A percentile compares a stretch with the other conserved stretches of the same genome.
Conservation (phyloP, 2,888 invertebrate species). For the Brassicogethes aeneus region DNA sequence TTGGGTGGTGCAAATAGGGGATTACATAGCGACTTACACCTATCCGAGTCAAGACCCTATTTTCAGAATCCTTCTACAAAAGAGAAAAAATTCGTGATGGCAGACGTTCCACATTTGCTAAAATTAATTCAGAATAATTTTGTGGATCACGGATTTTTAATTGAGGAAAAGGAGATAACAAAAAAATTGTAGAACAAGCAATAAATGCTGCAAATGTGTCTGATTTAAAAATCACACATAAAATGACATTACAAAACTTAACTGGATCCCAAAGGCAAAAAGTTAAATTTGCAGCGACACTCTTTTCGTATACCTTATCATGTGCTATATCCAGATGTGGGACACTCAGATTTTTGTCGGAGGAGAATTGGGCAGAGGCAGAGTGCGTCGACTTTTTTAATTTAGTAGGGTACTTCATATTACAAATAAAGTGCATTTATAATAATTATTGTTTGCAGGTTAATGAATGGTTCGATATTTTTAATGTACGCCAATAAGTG, state of each 20-base stretch:
- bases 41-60: constrained; percentile 9
- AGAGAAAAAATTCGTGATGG: constrained; percentile 13
- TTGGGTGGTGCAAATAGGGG: constrained; percentile 17
- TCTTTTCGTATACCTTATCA: constrained; percentile 22
- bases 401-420: constrained; percentile 2
- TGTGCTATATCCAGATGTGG: constrained; percentile 16
- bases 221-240: constrained; percentile 14
- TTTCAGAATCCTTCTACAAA: constrained; percentile 15
- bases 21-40: constrained; percentile 12
- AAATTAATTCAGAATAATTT: constrained; percentile 17
- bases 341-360: constrained; percentile 8
- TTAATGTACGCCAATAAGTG: constrained; percentile 7
- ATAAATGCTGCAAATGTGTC: constrained; percentile 9
- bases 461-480: constrained; percentile 6
- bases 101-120: constrained; percentile 17
- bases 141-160: constrained; percentile 14
- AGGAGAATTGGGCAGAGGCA: constrained; percentile 13
- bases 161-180: constrained; percentile 14
- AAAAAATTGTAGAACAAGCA: constrained; percentile 12
- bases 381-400: constrained; percentile 19
- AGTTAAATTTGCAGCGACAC: constrained; percentile 18
- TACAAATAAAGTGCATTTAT: background rate
- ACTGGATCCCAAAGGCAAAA: constrained; percentile 9
- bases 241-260: constrained; percentile 6
- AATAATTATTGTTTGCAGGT: constrained; percentile 4